phyloP scores from a whole-genome alignment of 2,797 vertebrate genomes.

The Hoplostethus atlanticus region DNA sequence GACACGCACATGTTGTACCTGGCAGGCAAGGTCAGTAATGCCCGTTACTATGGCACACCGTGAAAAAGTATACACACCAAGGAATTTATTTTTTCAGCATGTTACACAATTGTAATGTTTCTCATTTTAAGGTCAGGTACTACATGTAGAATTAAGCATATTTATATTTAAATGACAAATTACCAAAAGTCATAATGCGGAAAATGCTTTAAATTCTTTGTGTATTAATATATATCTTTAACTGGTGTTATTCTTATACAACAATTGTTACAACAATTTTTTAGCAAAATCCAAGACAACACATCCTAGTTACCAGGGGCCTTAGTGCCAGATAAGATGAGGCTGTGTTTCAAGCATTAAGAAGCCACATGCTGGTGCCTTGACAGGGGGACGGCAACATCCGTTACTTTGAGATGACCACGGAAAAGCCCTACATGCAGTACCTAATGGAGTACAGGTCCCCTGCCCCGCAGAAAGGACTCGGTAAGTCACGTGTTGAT shows the following conservation, averaged over 20 bases:
- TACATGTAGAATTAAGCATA: neutral
- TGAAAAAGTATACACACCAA: neutral
- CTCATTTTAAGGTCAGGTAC: neutral
- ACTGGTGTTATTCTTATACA: too few species aligned
- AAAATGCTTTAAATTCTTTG: too few species aligned
- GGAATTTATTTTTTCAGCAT: neutral
- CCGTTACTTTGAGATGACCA: constrained; percentile 95
- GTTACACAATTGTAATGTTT: neutral
- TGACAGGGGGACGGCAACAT: constrained; percentile 97
- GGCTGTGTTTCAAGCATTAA: too few species aligned
- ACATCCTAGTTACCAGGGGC: too few species aligned
- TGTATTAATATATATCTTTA: too few species aligned
- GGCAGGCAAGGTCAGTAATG: constrained; percentile 92
- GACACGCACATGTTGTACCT: constrained; percentile 99
- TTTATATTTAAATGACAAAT: too few species aligned
- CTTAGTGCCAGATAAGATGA: too few species aligned
- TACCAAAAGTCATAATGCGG: too few species aligned
- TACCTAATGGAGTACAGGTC: constrained; percentile 99
- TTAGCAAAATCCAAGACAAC: too few species aligned
- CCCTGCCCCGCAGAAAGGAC: constrained; percentile 94
- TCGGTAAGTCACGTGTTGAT: constrained; percentile 86
- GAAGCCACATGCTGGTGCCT: constrained; percentile 21
- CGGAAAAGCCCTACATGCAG: constrained; percentile 95
- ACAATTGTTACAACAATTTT: too few species aligned
- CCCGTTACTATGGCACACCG: neutral